Evolutionary conservation across 2,888 invertebrate species (phyloP), one percentile per base, ranked within the genome.

Genomic region (Hofmannophila pseudospretella): DNA sequence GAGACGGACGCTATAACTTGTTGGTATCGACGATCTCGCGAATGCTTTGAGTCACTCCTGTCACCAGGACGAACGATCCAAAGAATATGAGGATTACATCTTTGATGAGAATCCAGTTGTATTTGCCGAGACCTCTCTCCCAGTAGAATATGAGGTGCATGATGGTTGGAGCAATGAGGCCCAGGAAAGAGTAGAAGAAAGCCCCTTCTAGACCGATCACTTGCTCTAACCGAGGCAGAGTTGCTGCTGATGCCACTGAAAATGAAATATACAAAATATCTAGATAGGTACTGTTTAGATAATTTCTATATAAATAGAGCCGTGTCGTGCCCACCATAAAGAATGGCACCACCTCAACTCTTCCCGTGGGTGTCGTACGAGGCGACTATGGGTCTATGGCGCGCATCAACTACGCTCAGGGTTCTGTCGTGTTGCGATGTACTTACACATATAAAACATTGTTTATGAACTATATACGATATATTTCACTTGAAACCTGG

Each of bases 151-250:
- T 88, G 1, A 91, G 91, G 54, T 95, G 92, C 34, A 94, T 79
- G 7, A 93, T 67, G 0, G 94, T 91, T 4, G 95, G 94, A 7
- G 92, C 90, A 41, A 92, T 89, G 32, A 95, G 88, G 1, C 97
- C 96, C 38, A 92, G 80, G 42, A 91, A 90, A 1, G 93, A 92
- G 52, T 92, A 91, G 56, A 92, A 92, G 45, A 92, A 85, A 0
- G 88, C 88, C 7, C 88, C 88, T 51, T 87, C 85, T 1, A 88
- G 63, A 9, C 85, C 82, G 20, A 88, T 88, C 3, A 88, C 82
- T 68, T 85, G 73, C 45, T 86, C 87, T 11, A 88, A 51, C 3
- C 58, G 54, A 0, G 86, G 87, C 3, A 86, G 57, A 1, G 68
- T 62, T 0, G 78, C 81, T 28, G 82, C 87, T n/a, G 80, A 77